Evolutionary conservation across 1,140 invertebrate genomes (phyloP).

Genomic region (Leptinotarsa lineolata): DNA sequence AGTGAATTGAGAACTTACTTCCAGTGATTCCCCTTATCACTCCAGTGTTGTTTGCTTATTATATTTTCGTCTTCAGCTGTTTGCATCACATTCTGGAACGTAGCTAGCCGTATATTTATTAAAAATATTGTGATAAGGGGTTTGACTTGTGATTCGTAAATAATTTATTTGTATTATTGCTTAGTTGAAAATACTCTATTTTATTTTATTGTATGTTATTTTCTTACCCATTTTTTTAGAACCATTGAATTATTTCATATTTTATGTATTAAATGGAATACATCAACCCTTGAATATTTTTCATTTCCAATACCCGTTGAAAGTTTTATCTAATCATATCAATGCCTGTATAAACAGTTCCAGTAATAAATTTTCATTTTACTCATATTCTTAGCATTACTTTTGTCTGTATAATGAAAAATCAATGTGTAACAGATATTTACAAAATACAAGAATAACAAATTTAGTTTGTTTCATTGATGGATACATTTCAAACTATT

Average conservation of each 20-base stretch:
- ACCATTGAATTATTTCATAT: conserved; percentile 25
- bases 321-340: conserved; percentile 38
- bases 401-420: conserved; percentile 32
- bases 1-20: conserved; percentile 9
- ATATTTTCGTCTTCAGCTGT: conserved; percentile 12
- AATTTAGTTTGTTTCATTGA: background rate
- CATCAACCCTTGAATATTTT: conserved; percentile 27
- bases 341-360: conserved; percentile 33
- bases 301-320: conserved; percentile 31
- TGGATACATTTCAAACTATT: no score
- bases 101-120: conserved; percentile 9
- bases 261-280: conserved; percentile 35
- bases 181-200: conserved; percentile 26
- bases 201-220: conserved; percentile 22
- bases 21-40: background rate
- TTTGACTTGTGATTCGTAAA: background rate
- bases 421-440: conserved; percentile 33
- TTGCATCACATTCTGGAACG: conserved; percentile 5
- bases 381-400: conserved; percentile 27
- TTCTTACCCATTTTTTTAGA: conserved; percentile 14
- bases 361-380: conserved; percentile 27
- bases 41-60: background rate
- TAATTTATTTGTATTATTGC: conserved; percentile 22
- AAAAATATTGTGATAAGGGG: background rate
- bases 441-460: conserved; percentile 30